Evolutionary conservation across 1,140 invertebrate species (phyloP).

Genomic region (Calycopis cecrops): DNA sequence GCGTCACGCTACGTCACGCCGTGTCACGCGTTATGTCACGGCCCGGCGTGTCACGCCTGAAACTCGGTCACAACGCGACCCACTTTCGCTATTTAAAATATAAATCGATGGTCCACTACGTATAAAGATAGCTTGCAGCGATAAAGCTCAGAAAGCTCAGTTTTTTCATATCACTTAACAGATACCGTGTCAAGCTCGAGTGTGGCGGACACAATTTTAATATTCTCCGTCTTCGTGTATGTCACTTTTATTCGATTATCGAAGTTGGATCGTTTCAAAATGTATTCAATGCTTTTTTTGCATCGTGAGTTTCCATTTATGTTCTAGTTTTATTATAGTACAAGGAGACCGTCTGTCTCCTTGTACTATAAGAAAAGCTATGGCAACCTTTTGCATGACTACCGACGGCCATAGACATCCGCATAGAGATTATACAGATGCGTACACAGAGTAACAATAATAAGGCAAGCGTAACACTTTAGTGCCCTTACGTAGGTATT

Average conservation of each 20-base stretch:
- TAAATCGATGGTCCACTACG: constrained; percentile 10
- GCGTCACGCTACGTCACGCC: too few relatives aligned
- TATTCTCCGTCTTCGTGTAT: neutral
- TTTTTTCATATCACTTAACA: constrained; percentile 2
- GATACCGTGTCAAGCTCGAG: neutral
- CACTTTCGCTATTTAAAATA: constrained; percentile 11
- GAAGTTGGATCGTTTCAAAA: neutral
- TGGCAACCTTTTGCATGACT: too few relatives aligned
- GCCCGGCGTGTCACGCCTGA: neutral
- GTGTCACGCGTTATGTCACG: neutral
- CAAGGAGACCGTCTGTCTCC: too few relatives aligned
- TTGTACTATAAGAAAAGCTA: too few relatives aligned
- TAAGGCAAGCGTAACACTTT: too few relatives aligned
- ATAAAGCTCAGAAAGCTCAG: constrained; percentile 1
- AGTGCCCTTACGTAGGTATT: too few relatives aligned
- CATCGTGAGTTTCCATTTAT: too few relatives aligned
- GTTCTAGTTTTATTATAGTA: too few relatives aligned
- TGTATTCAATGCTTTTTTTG: too few relatives aligned
- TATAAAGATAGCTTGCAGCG: constrained; percentile 8
- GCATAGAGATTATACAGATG: too few relatives aligned
- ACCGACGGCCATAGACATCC: too few relatives aligned
- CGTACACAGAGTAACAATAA: too few relatives aligned
- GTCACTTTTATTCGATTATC: neutral
- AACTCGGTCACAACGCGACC: constrained; percentile 9
- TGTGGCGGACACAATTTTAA: constrained; percentile 1